Conservation (phyloP, 1,140 invertebrate species). For the Ceratosolen solmsi region DNA sequence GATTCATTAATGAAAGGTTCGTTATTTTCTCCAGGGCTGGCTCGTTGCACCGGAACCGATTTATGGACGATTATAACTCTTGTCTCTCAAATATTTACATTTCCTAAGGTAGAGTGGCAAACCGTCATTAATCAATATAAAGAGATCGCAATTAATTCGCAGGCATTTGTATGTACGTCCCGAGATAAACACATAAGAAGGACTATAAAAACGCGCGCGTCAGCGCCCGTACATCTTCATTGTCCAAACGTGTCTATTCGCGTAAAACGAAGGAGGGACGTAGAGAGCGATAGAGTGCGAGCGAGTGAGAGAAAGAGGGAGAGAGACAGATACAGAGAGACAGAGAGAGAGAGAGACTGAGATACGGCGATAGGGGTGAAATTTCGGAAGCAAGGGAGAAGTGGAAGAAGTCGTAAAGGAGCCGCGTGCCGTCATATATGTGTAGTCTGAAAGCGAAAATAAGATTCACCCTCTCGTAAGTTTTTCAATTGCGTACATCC, state of each 20-base stretch:
- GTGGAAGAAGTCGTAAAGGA: neutral
- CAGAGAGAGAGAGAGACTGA: too few relatives aligned
- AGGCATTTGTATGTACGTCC: too few relatives aligned
- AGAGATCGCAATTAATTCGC: neutral
- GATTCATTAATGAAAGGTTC: constrained; percentile 8
- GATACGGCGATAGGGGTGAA: too few relatives aligned
- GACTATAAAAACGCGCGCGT: neutral
- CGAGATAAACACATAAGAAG: neutral
- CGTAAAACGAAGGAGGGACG: neutral
- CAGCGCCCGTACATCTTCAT: neutral
- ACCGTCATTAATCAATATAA: neutral
- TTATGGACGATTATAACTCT: constrained; percentile 19
- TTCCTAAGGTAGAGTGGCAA: neutral
- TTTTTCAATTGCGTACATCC: constrained; percentile 14
- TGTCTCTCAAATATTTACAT: neutral
- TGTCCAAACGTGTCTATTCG: neutral
- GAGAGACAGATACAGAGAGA: too few relatives aligned
- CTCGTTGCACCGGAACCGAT: neutral
- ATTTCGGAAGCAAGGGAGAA: too few relatives aligned
- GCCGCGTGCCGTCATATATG: neutral
- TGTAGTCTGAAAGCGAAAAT: constrained; percentile 41
- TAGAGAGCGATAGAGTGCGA: too few relatives aligned
- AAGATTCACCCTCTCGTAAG: constrained; percentile 55
- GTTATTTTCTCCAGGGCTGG: neutral
- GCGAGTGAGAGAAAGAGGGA: too few relatives aligned